phyloP scores from a whole-genome alignment of 2,888 invertebrate species.

The Xestia rhomboidea region DNA sequence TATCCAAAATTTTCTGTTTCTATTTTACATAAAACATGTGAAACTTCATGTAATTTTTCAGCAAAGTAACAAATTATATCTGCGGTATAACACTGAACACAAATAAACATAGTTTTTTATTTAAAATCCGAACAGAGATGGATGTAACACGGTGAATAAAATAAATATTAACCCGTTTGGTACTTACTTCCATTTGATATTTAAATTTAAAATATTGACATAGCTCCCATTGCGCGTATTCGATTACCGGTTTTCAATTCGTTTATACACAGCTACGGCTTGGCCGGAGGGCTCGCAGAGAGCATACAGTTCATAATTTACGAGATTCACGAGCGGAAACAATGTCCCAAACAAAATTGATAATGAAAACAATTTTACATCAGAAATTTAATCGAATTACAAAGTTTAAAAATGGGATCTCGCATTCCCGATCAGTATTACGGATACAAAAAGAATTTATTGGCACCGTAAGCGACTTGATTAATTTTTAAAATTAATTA shows the following conservation, averaged over 20 bases:
- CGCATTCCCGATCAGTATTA: constrained; percentile 72
- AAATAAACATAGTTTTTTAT: constrained; percentile 68
- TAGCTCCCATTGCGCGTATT: constrained; percentile 87
- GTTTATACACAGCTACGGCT: constrained; percentile 85
- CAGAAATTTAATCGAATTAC: constrained; percentile 85
- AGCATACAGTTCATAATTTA: constrained; percentile 89
- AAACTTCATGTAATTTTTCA: constrained; percentile 24
- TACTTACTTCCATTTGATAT: constrained; percentile 83
- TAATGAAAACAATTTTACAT: constrained; percentile 88
- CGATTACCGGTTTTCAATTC: constrained; percentile 90
- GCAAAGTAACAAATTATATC: constrained; percentile 38
- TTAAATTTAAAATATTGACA: constrained; percentile 90
- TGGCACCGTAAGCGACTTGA: constrained; percentile 62
- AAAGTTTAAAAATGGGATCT: constrained; percentile 79
- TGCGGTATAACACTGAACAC: constrained; percentile 38
- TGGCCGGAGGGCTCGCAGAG: constrained; percentile 84
- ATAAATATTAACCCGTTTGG: constrained; percentile 80
- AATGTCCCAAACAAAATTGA: constrained; percentile 86
- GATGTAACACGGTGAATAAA: constrained; percentile 79
- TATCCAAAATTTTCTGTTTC: constrained; percentile 7
- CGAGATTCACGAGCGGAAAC: constrained; percentile 86
- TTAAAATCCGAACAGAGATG: constrained; percentile 79
- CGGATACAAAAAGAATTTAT: constrained; percentile 70
- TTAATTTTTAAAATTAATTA: constrained; percentile 72
- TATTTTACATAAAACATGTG: constrained; percentile 20